phyloP scores from a whole-genome alignment of 2,113 vertebrate species.

The Eolophus roseicapilla region DNA sequence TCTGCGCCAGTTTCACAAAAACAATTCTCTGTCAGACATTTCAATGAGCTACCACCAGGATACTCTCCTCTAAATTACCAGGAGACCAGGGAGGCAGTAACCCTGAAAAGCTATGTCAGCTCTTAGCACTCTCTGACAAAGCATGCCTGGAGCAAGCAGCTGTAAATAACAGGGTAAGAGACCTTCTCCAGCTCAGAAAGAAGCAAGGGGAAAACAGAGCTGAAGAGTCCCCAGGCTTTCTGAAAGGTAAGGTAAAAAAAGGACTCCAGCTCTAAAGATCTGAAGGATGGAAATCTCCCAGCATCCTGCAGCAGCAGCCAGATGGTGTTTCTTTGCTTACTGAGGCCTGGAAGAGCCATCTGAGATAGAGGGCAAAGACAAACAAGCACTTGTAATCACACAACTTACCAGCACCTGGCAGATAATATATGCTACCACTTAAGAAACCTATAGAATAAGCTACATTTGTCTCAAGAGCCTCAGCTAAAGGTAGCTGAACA shows the following conservation, averaged over 20 bases:
- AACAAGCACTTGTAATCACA: constrained; percentile 26
- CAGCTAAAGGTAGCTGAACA: neutral
- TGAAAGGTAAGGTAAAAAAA: neutral
- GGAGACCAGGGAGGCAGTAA: neutral
- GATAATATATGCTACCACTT: constrained; percentile 21
- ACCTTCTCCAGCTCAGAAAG: neutral
- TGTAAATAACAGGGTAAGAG: neutral
- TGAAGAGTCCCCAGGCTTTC: constrained; percentile 3
- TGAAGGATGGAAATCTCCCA: constrained; percentile 16
- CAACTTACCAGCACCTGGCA: constrained; percentile 19
- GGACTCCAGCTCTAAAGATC: neutral
- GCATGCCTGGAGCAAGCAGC: neutral
- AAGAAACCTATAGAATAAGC: neutral
- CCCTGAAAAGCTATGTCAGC: neutral
- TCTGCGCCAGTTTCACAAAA: neutral
- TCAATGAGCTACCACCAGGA: neutral
- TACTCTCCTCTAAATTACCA: neutral
- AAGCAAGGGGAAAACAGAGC: neutral
- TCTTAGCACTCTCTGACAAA: neutral
- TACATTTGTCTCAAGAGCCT: neutral
- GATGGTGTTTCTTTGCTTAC: constrained; percentile 36
- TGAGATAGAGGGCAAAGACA: constrained; percentile 41
- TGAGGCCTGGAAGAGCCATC: neutral
- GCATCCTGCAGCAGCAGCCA: constrained; percentile 30
- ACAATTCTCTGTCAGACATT: neutral